Evolutionary conservation across 2,113 vertebrate species (phyloP), one percentile per base, ranked within the genome.

Genomic region (Melanocharis versteri): DNA sequence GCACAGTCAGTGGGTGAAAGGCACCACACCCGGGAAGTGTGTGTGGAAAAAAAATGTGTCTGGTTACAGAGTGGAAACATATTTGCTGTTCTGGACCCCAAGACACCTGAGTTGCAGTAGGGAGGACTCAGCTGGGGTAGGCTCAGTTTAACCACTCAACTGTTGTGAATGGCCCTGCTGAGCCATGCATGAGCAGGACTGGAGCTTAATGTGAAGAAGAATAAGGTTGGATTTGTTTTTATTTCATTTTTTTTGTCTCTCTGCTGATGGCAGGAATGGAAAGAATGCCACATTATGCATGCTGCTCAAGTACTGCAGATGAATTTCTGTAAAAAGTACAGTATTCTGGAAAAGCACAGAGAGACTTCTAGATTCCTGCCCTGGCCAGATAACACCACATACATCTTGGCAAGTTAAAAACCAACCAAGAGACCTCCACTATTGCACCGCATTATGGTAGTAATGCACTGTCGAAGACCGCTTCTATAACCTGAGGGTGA

Each of bases 11-110:
- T 26, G 60, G 42, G 40, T 33, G 11, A 42, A 23, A 81, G 15
- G 22, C 35, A 69, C 6, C 17, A 27, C 35, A 53, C 13, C 12
- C 0, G 1, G n/a, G 27, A 51, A 26, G 9, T 3, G 4, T 19
- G 19, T 3, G 9, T 61, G 37, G 7, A 37, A 65, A 50, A 51
- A 39, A 8, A 1, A 5, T 4, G 13, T 15, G 13, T 15, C 15
- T 58, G 30, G 12, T 61, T 65, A 28, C 27, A 53, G 26, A 40
- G 1, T 28, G 48, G 60, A 84, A 54, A 23, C 6, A 2, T 7
- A 62, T 71, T 76, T 71, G 8, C 44, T 73, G 4, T 15, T 93
- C 54, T 64, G 48, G 30, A 53, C 16, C 40, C 19, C 24, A 31
- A 64, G n/a, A 47, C 30, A 33, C 13, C 64, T 19, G 64, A 80